Base-by-base conservation (phyloP, 2,113 vertebrate species). In the Cyrtonyx montezumae region DNA sequence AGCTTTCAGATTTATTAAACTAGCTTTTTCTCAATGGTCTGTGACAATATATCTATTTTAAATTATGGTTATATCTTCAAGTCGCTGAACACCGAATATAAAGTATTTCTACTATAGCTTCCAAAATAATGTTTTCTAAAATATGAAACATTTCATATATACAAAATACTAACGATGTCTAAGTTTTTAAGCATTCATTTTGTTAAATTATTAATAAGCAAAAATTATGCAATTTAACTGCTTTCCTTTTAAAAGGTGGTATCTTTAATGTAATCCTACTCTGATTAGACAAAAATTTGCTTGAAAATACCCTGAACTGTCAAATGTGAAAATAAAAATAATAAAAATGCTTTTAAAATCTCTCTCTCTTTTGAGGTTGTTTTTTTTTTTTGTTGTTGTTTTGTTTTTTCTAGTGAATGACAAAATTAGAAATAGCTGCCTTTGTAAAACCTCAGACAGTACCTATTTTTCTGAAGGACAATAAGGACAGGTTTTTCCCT, bases 391-490 rank as follows among this genome's bases (percentile, higher is more conserved):
- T 30, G n/a, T 55, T 43, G 62, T 51, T 87, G 37, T 16, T 11
- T 1, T n/a, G n/a, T n/a, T 19, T 11, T 22, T 34, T 30, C n/a
- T 45, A 87, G 22, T 6, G 87, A 87, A 66, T 61, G 84, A 25
- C 37, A 28, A 74, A 43, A 81, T 65, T 74, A 79, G 28, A 84
- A 94, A 77, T n/a, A 90, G 17, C 43, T 78, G 17, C 20, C 68
- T 32, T 66, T 81, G 25, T 74, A 94, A 87, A 82, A 58, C 43
- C 55, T 84, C 58, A 15, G 8, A 43, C 20, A 70, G 26, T 22
- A 71, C 21, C 15, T 11, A 37, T 46, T 83, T 87, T 91, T 79
- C 25, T 80, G 59, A 95, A 93, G 76, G 89, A 68, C 75, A 85
- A 19, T 36, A 73, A 81, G 86, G 88, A 70, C 56, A 93, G 43